Percentiles rank a stretch among this genome's conserved stretches.
These are phyloP conservation scores for Pissodes strobi DNA, from an alignment of 1,140 invertebrate species.

Conservation along the genomic window DNA sequence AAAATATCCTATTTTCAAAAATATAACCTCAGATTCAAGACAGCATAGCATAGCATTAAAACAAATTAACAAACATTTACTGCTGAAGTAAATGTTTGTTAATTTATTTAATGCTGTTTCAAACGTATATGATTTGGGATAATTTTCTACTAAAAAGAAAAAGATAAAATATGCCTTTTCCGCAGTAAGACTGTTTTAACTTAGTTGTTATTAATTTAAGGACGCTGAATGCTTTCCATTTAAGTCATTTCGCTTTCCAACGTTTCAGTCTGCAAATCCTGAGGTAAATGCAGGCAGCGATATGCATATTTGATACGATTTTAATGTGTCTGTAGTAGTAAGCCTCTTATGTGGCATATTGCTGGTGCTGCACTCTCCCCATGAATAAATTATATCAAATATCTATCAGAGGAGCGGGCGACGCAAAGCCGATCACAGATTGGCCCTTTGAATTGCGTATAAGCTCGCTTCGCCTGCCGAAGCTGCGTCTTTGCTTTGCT, in stretches of 20 bases:
- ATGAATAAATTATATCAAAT: slow-evolving; percentile 59
- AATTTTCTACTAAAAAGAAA: no score
- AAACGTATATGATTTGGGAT: no score
- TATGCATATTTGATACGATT: slow-evolving; percentile 59
- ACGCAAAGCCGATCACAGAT: slow-evolving; percentile 53
- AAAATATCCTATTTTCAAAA: no score
- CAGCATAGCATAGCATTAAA: no score
- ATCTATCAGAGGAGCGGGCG: slow-evolving; percentile 53
- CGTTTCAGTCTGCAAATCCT: slow-evolving; percentile 43
- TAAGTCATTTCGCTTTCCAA: slow-evolving; percentile 35
- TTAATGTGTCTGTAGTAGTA: slow-evolving; percentile 57
- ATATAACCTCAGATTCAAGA: no score
- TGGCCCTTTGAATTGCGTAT: slow-evolving; percentile 51
- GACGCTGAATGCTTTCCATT: slow-evolving; percentile 16
- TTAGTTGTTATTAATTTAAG: slow-evolving; percentile 6
- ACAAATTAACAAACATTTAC: no score
- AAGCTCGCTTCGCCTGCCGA: slow-evolving; percentile 14
- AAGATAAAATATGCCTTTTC: no score
- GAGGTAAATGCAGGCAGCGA: slow-evolving; percentile 51
- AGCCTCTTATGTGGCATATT: slow-evolving; percentile 56
- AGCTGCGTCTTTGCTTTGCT: slow-evolving; percentile 1
- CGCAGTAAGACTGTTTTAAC: no score
- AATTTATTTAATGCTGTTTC: no score
- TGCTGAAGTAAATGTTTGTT: no score
- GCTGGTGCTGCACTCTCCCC: slow-evolving; percentile 49